Evolutionary conservation across 2,797 vertebrate genomes (phyloP).

Genomic region (Schizopygopsis pylzovi): DNA sequence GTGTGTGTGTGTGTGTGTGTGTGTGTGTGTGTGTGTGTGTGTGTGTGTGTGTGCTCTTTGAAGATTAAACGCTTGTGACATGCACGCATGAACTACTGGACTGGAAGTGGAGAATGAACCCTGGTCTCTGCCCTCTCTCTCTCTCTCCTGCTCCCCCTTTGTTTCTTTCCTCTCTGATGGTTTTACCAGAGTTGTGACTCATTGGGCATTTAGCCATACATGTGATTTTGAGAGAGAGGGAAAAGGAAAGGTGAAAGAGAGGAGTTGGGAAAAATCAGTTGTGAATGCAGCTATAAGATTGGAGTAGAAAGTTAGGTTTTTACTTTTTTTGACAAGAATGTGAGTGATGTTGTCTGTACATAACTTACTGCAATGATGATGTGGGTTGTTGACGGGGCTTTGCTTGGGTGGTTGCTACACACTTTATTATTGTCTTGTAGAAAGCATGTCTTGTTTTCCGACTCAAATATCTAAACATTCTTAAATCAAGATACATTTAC

Average conservation of each 20-base stretch:
- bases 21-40: slow-evolving; percentile 41
- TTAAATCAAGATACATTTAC: background rate
- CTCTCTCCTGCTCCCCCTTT: slow-evolving; percentile 41
- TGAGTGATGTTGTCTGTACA: background rate
- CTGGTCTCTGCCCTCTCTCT: slow-evolving; percentile 71
- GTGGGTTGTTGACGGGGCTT: background rate
- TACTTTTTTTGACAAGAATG: background rate
- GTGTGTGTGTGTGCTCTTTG: slow-evolving; percentile 68
- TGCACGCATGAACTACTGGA: slow-evolving; percentile 78
- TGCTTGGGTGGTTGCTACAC: background rate
- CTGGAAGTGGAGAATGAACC: slow-evolving; percentile 67
- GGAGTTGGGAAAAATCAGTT: slow-evolving; percentile 51
- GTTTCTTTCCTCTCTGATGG: slow-evolving; percentile 74
- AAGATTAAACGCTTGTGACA: slow-evolving; percentile 79
- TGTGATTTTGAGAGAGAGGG: slow-evolving; percentile 77
- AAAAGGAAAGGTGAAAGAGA: slow-evolving; percentile 63
- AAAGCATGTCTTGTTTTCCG: background rate
- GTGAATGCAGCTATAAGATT: background rate
- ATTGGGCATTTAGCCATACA: slow-evolving; percentile 79
- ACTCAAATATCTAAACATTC: background rate
- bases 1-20: slow-evolving; percentile 53
- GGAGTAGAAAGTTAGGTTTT: background rate
- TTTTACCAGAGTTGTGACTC: slow-evolving; percentile 85
- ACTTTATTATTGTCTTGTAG: background rate
- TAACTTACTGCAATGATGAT: background rate